Conservation (phyloP, 92 coral and sea anemone species). For the Actinernus sp. region DNA sequence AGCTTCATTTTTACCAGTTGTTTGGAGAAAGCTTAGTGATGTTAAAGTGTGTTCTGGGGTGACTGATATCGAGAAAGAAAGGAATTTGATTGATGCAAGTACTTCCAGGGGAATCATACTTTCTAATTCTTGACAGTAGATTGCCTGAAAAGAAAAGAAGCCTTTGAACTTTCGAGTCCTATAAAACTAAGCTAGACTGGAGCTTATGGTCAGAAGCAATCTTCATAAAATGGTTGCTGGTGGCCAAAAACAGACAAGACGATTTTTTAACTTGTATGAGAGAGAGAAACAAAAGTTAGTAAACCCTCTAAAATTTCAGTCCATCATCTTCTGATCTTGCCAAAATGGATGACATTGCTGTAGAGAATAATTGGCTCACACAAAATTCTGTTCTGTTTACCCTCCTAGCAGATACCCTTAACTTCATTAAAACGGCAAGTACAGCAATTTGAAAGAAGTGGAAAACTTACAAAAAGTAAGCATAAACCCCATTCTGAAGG, state of each 20-base stretch:
- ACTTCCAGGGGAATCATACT: too few species aligned
- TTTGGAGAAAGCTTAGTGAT: too few species aligned
- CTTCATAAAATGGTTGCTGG: slow-evolving; percentile 17
- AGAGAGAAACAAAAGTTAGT: slow-evolving; percentile 3
- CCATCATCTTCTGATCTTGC: slow-evolving; percentile 33
- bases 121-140: too few species aligned
- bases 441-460: slow-evolving; percentile 15
- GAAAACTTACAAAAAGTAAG: slow-evolving; percentile 16
- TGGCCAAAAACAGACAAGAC: too few species aligned
- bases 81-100: too few species aligned
- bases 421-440: slow-evolving; percentile 26
- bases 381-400: slow-evolving; percentile 40
- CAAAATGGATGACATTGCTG: slow-evolving; percentile 20
- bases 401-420: slow-evolving; percentile 25
- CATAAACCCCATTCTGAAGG: slow-evolving; percentile 47
- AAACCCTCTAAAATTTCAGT: slow-evolving; percentile 24
- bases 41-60: too few species aligned
- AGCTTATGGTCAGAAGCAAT: too few species aligned
- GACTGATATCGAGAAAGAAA: too few species aligned
- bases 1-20: too few species aligned
- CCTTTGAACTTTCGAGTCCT: too few species aligned
- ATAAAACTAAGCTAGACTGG: too few species aligned
- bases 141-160: too few species aligned
- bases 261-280: slow-evolving; percentile 2
- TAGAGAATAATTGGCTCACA: slow-evolving; percentile 19